A percentile compares a stretch with the other conserved stretches of the same genome.
Evolutionary conservation across 2,113 vertebrate genomes (phyloP).

Genomic region (Salvelinus namaycush): DNA sequence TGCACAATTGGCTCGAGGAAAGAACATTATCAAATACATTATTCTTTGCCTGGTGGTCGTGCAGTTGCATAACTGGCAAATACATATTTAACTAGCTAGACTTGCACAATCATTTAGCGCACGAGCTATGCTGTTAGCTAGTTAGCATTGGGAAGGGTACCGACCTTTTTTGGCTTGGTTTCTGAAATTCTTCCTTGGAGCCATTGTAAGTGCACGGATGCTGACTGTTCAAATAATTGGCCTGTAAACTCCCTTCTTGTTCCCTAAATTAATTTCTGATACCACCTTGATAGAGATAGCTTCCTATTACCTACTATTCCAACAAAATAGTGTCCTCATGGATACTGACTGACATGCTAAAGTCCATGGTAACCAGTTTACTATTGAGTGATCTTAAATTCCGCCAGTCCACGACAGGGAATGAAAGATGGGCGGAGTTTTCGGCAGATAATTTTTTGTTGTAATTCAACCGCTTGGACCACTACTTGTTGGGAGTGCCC

Average conservation of each 20-base stretch:
- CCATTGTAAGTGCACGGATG: not conserved
- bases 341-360: constrained; percentile 40
- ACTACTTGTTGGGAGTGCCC: not conserved
- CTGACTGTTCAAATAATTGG: not conserved
- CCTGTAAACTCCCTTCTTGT: too few species aligned
- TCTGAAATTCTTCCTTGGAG: constrained; percentile 38
- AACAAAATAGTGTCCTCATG: constrained; percentile 30
- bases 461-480: not conserved
- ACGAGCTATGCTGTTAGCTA: not conserved
- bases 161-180: constrained; percentile 51
- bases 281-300: not conserved
- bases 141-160: constrained; percentile 13
- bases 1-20: too few species aligned
- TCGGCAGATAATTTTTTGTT: not conserved
- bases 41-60: not conserved
- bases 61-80: too few species aligned
- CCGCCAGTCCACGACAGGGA: constrained; percentile 31
- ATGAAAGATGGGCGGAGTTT: not conserved
- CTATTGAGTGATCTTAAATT: not conserved
- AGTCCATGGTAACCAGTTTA: not conserved
- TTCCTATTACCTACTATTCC: not conserved
- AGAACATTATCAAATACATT: not conserved
- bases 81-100: too few species aligned
- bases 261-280: not conserved
- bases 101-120: too few species aligned